Conservation (phyloP, 2,888 invertebrate species). For the Yponomeuta sedellus region DNA sequence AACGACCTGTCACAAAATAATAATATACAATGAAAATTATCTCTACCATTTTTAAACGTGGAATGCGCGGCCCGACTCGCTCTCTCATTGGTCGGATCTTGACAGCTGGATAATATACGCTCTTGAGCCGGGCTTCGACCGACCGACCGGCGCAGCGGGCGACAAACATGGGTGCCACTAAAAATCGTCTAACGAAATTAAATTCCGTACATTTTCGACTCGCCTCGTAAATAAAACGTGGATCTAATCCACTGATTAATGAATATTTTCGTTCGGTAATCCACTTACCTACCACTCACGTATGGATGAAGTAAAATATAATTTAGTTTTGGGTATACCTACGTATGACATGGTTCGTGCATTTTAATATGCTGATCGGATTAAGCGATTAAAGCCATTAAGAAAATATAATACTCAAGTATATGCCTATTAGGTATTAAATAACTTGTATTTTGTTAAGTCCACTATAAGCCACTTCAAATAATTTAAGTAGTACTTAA, state of each 20-base stretch:
- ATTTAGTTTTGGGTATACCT: not conserved
- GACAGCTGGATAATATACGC: constrained; percentile 73
- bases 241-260: constrained; percentile 75
- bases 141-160: constrained; percentile 65
- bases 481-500: not conserved
- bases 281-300: constrained; percentile 19
- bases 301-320: not conserved
- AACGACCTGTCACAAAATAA: constrained; percentile 76
- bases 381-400: not conserved
- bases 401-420: not conserved
- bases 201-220: constrained; percentile 73
- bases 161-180: constrained; percentile 65
- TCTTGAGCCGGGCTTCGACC: constrained; percentile 36
- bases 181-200: constrained; percentile 74
- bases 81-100: constrained; percentile 56
- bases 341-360: not conserved
- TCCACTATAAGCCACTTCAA: not conserved
- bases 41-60: constrained; percentile 72
- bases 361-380: not conserved
- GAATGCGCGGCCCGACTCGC: constrained; percentile 47
- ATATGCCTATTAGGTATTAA: not conserved
- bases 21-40: constrained; percentile 75
- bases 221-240: constrained; percentile 70
- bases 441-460: not conserved
- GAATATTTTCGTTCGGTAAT: constrained; percentile 38